phyloP scores from a whole-genome alignment of 2,888 invertebrate species.

The Teleiodes luculella region DNA sequence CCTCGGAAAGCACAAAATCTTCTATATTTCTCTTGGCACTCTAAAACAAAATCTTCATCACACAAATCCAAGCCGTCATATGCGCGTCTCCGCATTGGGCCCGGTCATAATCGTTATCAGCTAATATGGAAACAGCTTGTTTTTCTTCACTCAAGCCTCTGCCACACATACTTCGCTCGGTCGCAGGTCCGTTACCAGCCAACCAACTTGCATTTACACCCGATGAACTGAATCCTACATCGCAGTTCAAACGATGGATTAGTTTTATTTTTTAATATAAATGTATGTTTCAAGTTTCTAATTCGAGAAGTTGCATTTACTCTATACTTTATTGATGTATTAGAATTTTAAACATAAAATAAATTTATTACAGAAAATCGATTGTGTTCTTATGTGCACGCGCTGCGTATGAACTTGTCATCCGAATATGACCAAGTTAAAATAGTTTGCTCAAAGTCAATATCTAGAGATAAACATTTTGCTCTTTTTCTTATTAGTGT shows the following conservation, averaged over 20 bases:
- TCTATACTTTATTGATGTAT: no score
- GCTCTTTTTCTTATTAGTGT: no score
- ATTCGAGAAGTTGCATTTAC: no score
- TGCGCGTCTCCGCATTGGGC: slow-evolving; percentile 34
- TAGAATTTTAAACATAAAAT: no score
- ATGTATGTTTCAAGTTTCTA: neutral
- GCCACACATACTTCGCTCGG: slow-evolving; percentile 56
- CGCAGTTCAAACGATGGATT: neutral
- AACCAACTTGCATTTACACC: slow-evolving; percentile 14
- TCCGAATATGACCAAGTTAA: no score
- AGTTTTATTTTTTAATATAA: neutral
- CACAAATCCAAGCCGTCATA: slow-evolving; percentile 11
- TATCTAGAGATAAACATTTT: no score
- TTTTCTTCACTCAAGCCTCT: slow-evolving; percentile 48
- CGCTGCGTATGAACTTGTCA: no score
- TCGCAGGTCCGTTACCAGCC: slow-evolving; percentile 51
- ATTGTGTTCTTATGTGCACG: no score
- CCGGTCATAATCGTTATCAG: slow-evolving; percentile 55
- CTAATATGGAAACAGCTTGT: slow-evolving; percentile 53
- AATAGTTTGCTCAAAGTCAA: no score
- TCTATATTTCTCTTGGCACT: neutral
- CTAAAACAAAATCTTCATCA: slow-evolving; percentile 17
- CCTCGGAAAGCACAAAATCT: no score
- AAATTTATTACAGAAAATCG: no score
- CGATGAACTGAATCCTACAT: neutral